phyloP scores from a whole-genome alignment of 1,140 invertebrate genomes.

The Acromyrmex heyeri region DNA sequence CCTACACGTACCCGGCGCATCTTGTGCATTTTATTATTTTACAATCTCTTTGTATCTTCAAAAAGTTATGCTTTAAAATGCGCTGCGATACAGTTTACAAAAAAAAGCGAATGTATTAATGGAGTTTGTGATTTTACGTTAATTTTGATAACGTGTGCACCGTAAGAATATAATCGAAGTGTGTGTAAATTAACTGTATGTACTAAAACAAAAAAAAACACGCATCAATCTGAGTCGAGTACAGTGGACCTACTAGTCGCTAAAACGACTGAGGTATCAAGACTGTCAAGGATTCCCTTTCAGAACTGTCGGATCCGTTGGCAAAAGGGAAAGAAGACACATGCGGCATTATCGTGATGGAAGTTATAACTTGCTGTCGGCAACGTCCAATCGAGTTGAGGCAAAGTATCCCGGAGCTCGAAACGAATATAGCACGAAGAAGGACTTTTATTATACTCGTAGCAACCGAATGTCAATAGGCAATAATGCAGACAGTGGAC shows the following conservation, averaged over 20 bases:
- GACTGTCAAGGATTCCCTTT: conserved; percentile 85
- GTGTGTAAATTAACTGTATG: conserved; percentile 68
- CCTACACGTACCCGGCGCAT: conserved; percentile 26
- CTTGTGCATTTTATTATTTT: conserved; percentile 18
- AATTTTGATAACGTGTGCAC: conserved; percentile 33
- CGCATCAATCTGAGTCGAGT: conserved; percentile 60
- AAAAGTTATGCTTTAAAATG: conserved; percentile 32
- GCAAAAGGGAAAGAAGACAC: conserved; percentile 84
- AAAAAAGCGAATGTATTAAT: conserved; percentile 36
- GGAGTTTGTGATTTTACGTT: conserved; percentile 31
- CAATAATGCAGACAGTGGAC: conserved; percentile 85
- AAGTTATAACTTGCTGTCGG: conserved; percentile 82
- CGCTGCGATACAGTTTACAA: conserved; percentile 1
- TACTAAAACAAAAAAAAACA: conserved; percentile 56
- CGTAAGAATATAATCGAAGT: conserved; percentile 24
- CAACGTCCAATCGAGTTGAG: conserved; percentile 78
- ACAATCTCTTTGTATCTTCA: conserved; percentile 23
- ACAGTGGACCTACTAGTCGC: conserved; percentile 50
- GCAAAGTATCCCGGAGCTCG: conserved; percentile 79
- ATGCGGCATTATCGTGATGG: conserved; percentile 84
- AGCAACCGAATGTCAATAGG: conserved; percentile 84
- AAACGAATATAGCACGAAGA: conserved; percentile 82
- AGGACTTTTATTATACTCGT: conserved; percentile 83
- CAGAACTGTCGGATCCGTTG: conserved; percentile 85
- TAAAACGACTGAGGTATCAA: conserved; percentile 65